Conservation (phyloP, 1,140 invertebrate species). For the Papilio machaon region DNA sequence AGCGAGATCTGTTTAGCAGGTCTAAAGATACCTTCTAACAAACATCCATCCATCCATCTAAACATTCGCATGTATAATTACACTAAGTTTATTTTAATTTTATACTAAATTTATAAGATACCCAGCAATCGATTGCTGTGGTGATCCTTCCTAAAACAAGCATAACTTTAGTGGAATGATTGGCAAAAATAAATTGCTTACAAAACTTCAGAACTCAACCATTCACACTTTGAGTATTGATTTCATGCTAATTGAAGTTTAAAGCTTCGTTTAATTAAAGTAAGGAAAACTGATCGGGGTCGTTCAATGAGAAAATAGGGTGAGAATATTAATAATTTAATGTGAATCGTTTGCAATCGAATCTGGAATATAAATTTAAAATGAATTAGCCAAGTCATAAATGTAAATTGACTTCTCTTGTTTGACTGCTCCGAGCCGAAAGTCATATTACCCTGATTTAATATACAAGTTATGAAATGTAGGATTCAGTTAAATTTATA, state of each 20-base stretch:
- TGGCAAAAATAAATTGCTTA: background rate
- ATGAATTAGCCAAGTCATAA: slow-evolving; percentile 19
- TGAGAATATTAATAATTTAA: slow-evolving; percentile 20
- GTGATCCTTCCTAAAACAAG: too few relatives aligned
- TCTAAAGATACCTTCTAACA: too few relatives aligned
- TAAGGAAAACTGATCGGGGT: slow-evolving; percentile 1
- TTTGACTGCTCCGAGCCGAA: background rate
- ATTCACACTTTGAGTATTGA: background rate
- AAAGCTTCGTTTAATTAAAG: slow-evolving; percentile 7
- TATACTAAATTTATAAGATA: too few relatives aligned
- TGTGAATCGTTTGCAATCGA: slow-evolving; percentile 17
- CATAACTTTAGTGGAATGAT: background rate
- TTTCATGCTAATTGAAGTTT: background rate
- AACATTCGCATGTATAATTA: too few relatives aligned
- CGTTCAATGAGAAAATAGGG: background rate
- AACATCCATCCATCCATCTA: too few relatives aligned
- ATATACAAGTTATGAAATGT: background rate
- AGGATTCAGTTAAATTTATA: background rate
- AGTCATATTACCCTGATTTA: background rate
- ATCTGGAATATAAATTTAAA: slow-evolving; percentile 20
- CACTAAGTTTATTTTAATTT: too few relatives aligned
- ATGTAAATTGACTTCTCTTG: slow-evolving; percentile 26
- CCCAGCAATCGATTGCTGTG: too few relatives aligned
- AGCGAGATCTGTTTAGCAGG: too few relatives aligned
- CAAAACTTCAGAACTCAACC: background rate